Evolutionary conservation across 2,888 invertebrate species (phyloP).

Genomic region (Aporophyla lueneburgensis): DNA sequence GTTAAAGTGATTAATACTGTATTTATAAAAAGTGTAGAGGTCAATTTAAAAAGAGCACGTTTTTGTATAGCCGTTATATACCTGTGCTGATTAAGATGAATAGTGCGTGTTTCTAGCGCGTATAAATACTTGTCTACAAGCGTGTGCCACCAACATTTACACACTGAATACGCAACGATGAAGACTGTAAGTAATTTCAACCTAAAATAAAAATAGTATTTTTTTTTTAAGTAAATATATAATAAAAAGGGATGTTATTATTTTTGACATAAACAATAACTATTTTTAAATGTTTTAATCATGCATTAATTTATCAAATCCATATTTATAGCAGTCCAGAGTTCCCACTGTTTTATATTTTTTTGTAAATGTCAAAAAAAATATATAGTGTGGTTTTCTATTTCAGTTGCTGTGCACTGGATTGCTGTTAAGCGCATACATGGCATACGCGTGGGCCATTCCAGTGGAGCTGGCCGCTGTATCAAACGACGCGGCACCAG

Average conservation of each 20-base stretch:
- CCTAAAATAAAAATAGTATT: not conserved
- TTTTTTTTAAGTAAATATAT: too few relatives aligned
- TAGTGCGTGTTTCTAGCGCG: constrained; percentile 42
- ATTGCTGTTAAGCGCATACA: constrained; percentile 75
- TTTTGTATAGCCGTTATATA: constrained; percentile 75
- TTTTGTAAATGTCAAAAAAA: not conserved
- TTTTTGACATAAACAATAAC: too few relatives aligned
- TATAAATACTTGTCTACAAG: constrained; percentile 78
- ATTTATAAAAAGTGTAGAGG: constrained; percentile 17
- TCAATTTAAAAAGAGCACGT: constrained; percentile 15
- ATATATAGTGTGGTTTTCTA: constrained; percentile 3
- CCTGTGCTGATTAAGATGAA: constrained; percentile 75
- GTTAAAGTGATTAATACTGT: not conserved
- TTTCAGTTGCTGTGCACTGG: constrained; percentile 74
- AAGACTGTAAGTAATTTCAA: constrained; percentile 80
- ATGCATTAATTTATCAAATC: too few relatives aligned
- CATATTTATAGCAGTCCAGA: not conserved
- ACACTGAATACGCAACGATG: constrained; percentile 78
- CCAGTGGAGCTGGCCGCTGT: constrained; percentile 68
- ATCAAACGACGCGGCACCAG: constrained; percentile 57
- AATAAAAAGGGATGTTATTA: too few relatives aligned
- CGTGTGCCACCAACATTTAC: constrained; percentile 69
- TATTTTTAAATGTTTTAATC: too few relatives aligned
- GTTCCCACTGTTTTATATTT: not conserved
- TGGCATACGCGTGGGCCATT: constrained; percentile 75